Evolutionary conservation across 2,797 vertebrate species (phyloP).

Genomic region (Cirrhinus mrigala): DNA sequence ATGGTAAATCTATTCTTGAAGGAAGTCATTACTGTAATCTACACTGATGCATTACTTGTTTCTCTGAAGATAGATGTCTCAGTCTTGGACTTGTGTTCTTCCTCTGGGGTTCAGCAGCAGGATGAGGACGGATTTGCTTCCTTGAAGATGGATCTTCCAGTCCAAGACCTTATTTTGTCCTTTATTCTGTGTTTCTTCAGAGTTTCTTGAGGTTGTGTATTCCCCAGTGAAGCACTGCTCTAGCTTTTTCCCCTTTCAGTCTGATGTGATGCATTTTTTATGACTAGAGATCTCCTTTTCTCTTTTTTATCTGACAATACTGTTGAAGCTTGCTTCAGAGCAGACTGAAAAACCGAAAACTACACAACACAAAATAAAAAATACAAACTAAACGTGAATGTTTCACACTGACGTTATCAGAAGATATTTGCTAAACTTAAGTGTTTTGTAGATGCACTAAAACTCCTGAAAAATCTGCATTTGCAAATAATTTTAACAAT

Average conservation of each 20-base stretch:
- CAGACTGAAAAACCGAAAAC: not conserved
- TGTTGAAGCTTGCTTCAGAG: not conserved
- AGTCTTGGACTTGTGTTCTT: not conserved
- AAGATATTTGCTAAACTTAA: not conserved
- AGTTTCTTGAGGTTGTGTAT: not conserved
- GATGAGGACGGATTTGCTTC: not conserved
- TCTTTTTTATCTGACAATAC: not conserved
- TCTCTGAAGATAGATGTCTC: slow-evolving; percentile 11
- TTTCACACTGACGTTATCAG: not conserved
- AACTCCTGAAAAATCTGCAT: not conserved
- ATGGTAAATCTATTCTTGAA: not conserved
- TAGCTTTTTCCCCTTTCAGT: not conserved
- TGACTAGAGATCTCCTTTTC: not conserved
- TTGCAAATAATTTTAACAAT: not conserved
- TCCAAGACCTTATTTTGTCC: not conserved
- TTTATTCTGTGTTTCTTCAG: not conserved
- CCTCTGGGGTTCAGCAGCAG: not conserved
- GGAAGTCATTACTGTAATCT: not conserved
- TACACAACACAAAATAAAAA: not conserved
- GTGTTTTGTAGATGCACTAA: not conserved
- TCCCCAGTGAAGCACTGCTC: not conserved
- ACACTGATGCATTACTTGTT: not conserved
- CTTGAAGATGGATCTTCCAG: slow-evolving; percentile 20
- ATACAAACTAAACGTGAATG: not conserved
- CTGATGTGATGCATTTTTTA: not conserved